Evolutionary conservation across 2,888 invertebrate genomes (phyloP), one percentile per base, ranked within the genome.

Genomic region (Phytoseiulus persimilis): DNA sequence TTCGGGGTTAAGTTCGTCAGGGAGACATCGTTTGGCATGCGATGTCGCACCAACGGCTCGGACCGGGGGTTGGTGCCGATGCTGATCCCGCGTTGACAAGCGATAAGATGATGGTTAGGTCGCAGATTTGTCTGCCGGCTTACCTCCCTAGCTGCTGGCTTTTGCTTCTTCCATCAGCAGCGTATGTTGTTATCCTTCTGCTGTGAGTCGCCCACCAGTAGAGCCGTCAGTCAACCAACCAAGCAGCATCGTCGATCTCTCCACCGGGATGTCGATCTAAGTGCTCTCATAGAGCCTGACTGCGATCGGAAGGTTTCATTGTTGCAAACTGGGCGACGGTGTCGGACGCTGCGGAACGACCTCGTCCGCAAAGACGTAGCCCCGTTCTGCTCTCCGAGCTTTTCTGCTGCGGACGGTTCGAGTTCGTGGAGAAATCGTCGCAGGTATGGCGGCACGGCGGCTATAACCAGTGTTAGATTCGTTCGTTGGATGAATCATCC

Each of bases 51-150:
- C 65, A 65, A 65, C 65, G 18, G 65, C 18, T 23, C 65, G 9
- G 39, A 9, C 39, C 18, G 23, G 65, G 65, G 65, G 65, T 65
- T 28, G 65, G 65, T 45, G 33, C 87, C 33, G 87, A 87, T 45
- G 33, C 87, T 87, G 87, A 87, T 87, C 87, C 87, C 39, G 33
- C 87, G 87, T 87, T 87, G 87, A 87, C 87, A 87, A 87, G 87
- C 87, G 87, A 87, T 87, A 87, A 87, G 87, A 87, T 39, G 87
- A 87, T 87, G 87, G 87, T 87, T 87, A 87, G 87, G 32, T 87
- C 32, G 45, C 39, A 87, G 87, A 87, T 87, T 87, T 87, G 87
- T 87, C 33, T 6, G 87, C 87, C 87, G 87, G 33, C 87, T 87
- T 87, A 87, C 87, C 87, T 87, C 87, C 31, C 87, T 45, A 28